phyloP scores from a whole-genome alignment of 2,113 vertebrate species.

The Psilopogon haemacephalus region DNA sequence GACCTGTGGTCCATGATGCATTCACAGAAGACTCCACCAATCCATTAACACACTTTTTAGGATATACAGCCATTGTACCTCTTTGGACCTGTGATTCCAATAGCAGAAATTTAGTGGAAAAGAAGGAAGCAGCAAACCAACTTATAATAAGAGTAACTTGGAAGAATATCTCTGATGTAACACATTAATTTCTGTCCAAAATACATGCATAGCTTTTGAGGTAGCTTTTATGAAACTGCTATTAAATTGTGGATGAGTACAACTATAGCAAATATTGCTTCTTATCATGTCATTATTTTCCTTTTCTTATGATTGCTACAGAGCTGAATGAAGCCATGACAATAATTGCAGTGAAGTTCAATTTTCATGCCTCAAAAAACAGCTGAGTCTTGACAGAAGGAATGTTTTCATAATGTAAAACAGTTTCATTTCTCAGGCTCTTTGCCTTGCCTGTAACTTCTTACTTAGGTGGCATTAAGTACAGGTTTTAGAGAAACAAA shows the following conservation, averaged over 20 bases:
- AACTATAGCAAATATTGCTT: not conserved
- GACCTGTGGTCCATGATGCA: not conserved
- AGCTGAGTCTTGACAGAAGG: not conserved
- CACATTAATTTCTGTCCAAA: slow-evolving; percentile 18
- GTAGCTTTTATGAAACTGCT: not conserved
- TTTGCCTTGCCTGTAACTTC: not conserved
- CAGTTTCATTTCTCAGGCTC: not conserved
- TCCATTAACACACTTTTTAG: not conserved
- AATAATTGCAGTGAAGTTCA: slow-evolving; percentile 13
- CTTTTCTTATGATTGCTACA: slow-evolving; percentile 39
- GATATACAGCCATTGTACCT: not conserved
- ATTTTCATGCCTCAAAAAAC: not conserved
- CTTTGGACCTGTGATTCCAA: not conserved
- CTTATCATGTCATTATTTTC: slow-evolving; percentile 6
- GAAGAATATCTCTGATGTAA: slow-evolving; percentile 2
- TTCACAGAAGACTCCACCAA: not conserved
- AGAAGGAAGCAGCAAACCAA: not conserved
- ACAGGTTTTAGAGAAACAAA: not conserved
- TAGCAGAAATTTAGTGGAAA: not conserved
- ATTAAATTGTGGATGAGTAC: not conserved
- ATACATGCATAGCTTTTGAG: not conserved
- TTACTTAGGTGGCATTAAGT: not conserved
- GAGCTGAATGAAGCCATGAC: slow-evolving; percentile 3
- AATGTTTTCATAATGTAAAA: not conserved
- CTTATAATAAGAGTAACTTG: not conserved